Conservation (phyloP, 2,113 vertebrate species). For the Eulacestoma nigropectus region DNA sequence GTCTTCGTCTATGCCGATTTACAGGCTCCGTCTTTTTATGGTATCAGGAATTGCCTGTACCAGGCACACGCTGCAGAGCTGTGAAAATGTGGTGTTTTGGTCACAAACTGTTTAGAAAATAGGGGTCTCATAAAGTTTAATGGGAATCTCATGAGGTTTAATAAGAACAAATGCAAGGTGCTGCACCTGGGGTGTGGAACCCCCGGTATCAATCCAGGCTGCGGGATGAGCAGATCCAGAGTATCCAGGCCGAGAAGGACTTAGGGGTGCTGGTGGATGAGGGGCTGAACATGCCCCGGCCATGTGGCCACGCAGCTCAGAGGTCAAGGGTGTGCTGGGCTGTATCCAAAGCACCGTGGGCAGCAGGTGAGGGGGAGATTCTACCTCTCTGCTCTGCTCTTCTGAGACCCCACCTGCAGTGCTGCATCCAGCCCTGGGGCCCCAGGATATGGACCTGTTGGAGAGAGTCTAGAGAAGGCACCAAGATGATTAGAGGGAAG, state of each 20-base stretch:
- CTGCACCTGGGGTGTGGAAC: background rate
- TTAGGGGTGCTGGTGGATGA: background rate
- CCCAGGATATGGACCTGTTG: rapidly evolving
- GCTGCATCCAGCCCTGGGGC: background rate
- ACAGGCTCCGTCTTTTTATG: background rate
- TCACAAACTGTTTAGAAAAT: background rate
- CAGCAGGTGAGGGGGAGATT: background rate
- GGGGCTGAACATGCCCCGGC: background rate
- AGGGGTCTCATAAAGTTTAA: background rate
- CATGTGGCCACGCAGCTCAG: background rate
- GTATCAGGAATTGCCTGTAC: rapidly evolving
- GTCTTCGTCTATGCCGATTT: rapidly evolving
- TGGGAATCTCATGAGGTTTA: background rate
- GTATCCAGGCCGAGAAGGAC: background rate
- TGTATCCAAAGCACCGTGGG: background rate
- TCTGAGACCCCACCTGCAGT: background rate
- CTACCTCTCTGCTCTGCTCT: background rate
- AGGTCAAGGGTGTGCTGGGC: background rate
- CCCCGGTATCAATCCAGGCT: too few species aligned
- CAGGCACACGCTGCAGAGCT: rapidly evolving
- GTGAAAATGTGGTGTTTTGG: background rate
- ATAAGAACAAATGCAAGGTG: background rate
- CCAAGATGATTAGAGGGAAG: background rate
- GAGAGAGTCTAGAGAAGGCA: background rate
- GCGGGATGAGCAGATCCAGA: background rate